Evolutionary conservation across 2,797 vertebrate genomes (phyloP).

Genomic region (Sebastes steindachneri): DNA sequence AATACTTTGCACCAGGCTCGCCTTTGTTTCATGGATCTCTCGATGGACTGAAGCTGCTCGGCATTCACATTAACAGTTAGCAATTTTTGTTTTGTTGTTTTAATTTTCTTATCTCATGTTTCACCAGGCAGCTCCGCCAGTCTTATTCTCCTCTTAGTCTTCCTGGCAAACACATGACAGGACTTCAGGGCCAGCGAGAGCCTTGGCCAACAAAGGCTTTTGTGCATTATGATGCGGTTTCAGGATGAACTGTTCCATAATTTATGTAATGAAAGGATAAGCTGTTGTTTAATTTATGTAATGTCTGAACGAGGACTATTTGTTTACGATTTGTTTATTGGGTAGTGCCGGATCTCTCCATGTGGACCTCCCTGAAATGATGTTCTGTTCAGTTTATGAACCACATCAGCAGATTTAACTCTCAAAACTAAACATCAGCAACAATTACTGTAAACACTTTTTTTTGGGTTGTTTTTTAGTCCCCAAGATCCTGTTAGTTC

Average conservation of each 20-base stretch:
- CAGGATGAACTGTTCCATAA: constrained; percentile 66
- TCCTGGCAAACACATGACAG: constrained; percentile 53
- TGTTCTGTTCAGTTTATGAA: constrained; percentile 17
- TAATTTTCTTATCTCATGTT: constrained; percentile 63
- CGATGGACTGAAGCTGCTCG: constrained; percentile 32
- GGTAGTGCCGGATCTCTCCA: constrained; percentile 20
- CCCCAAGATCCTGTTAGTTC: neutral
- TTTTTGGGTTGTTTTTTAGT: neutral
- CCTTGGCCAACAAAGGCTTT: constrained; percentile 59
- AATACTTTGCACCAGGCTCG: constrained; percentile 27
- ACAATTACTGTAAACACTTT: neutral
- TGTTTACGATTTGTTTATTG: constrained; percentile 37
- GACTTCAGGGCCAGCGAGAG: constrained; percentile 43
- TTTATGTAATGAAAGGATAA: constrained; percentile 74
- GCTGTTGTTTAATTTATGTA: constrained; percentile 78
- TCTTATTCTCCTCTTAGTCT: constrained; percentile 32
- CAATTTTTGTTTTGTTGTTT: constrained; percentile 49
- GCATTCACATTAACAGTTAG: constrained; percentile 57
- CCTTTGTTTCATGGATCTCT: constrained; percentile 39
- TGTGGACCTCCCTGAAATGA: constrained; percentile 24
- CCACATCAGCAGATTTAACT: constrained; percentile 7
- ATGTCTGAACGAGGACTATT: constrained; percentile 52
- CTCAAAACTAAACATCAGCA: neutral
- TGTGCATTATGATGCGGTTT: constrained; percentile 68
- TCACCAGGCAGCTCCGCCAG: constrained; percentile 50